phyloP scores from a whole-genome alignment of 2,113 vertebrate species.

The Passer montanus region DNA sequence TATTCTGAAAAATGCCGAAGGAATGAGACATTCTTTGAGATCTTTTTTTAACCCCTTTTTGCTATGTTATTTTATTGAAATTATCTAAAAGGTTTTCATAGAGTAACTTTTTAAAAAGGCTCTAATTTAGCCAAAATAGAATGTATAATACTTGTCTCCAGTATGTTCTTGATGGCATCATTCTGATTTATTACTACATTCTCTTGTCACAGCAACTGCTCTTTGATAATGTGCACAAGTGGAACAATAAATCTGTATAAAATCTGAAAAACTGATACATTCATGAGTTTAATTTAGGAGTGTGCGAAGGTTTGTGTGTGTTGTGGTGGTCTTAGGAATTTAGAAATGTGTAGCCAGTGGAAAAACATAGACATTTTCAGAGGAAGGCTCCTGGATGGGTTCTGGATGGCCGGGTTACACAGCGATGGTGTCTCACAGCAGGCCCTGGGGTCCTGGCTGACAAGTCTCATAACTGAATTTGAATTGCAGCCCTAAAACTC shows the following conservation, averaged over 20 bases:
- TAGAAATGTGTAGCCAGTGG: neutral
- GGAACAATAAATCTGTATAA: conserved; percentile 11
- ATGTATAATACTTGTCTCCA: neutral
- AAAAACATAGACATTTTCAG: neutral
- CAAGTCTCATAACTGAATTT: neutral
- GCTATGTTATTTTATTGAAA: neutral
- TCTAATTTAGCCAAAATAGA: neutral
- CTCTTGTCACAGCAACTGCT: neutral
- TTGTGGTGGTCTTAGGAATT: neutral
- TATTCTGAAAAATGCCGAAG: neutral
- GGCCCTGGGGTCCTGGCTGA: neutral
- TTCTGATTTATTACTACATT: neutral
- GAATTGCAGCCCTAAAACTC: neutral
- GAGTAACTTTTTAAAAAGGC: neutral
- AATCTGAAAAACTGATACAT: neutral
- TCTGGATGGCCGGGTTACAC: neutral
- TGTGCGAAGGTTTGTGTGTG: neutral
- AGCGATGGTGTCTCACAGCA: too few relatives aligned
- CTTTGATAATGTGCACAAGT: neutral
- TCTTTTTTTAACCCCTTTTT: neutral
- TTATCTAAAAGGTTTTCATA: neutral
- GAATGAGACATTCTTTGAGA: neutral
- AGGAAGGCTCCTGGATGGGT: neutral
- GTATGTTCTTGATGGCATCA: neutral
- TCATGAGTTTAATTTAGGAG: neutral